phyloP scores from a whole-genome alignment of 2,888 invertebrate species.

The Schizotus pectinicornis region DNA sequence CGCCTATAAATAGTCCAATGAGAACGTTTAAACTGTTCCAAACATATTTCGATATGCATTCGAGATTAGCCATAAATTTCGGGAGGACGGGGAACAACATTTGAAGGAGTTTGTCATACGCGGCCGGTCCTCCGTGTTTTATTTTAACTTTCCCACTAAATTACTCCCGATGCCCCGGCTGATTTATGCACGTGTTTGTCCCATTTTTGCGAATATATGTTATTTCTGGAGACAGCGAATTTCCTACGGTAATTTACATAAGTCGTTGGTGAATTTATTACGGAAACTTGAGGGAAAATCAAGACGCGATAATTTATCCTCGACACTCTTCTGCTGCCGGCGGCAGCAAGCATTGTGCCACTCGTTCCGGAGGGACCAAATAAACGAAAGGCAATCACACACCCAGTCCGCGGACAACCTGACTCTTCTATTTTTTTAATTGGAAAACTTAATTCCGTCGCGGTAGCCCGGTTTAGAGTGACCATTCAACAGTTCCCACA shows the following conservation, averaged over 20 bases:
- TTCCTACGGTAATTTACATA: conserved; percentile 38
- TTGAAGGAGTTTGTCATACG: conserved; percentile 33
- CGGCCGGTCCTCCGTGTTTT: conserved; percentile 35
- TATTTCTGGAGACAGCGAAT: conserved; percentile 40
- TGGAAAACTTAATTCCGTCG: too few species aligned
- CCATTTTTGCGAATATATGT: conserved; percentile 44
- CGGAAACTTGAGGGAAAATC: conserved; percentile 11
- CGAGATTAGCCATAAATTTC: conserved; percentile 35
- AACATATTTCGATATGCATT: conserved; percentile 38
- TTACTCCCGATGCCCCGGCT: conserved; percentile 41
- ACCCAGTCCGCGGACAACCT: too few species aligned
- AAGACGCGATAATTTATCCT: conserved; percentile 4
- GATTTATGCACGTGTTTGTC: conserved; percentile 50
- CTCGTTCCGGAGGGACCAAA: conserved; percentile 1
- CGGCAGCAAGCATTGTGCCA: too few species aligned
- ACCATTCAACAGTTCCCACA: too few species aligned
- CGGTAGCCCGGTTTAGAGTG: too few species aligned
- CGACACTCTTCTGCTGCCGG: conserved; percentile 2
- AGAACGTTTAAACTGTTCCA: conserved; percentile 28
- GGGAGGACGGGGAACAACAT: conserved; percentile 11
- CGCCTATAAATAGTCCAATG: conserved; percentile 36
- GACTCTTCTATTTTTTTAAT: too few species aligned
- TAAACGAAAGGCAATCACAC: background rate
- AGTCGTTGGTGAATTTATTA: conserved; percentile 36
- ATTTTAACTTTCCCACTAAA: conserved; percentile 46